Percentiles rank a stretch among this genome's conserved stretches.
These are phyloP conservation scores for Bedellia somnulentella DNA, from an alignment of 2,888 invertebrate species.

Conservation along the genomic window DNA sequence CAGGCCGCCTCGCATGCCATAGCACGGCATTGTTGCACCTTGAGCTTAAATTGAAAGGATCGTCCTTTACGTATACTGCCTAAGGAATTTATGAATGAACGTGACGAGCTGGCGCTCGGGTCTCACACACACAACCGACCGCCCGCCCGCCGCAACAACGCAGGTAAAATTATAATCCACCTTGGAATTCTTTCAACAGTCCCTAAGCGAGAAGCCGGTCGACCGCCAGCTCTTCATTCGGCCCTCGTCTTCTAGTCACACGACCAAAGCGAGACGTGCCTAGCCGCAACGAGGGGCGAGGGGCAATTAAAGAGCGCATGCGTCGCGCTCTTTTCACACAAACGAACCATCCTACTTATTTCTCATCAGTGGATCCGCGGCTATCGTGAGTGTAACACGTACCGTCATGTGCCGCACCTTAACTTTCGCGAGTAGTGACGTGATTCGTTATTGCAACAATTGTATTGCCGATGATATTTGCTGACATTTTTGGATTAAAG, in stretches of 20 bases:
- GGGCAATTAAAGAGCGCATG: constrained; percentile 48
- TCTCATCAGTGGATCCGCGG: constrained; percentile 38
- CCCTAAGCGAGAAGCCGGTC: constrained; percentile 33
- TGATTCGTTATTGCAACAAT: constrained; percentile 40
- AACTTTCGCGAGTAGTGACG: constrained; percentile 60
- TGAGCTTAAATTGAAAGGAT: constrained; percentile 22
- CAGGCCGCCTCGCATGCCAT: constrained; percentile 26
- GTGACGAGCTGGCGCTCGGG: constrained; percentile 43
- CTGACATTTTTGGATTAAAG: constrained; percentile 13
- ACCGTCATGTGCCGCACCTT: constrained; percentile 65
- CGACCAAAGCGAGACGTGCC: constrained; percentile 26
- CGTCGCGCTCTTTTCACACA: constrained; percentile 38
- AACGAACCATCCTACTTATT: constrained; percentile 41
- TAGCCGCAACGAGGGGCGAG: constrained; percentile 57
- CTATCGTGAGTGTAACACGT: constrained; percentile 47
- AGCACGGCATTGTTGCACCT: constrained; percentile 22
- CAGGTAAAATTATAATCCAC: constrained; percentile 53
- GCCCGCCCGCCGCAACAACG: constrained; percentile 31
- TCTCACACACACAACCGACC: constrained; percentile 16
- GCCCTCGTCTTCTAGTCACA: constrained; percentile 15
- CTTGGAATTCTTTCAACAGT: constrained; percentile 54
- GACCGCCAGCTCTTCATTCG: constrained; percentile 13
- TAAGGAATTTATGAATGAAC: constrained; percentile 61
- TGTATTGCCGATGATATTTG: constrained; percentile 16
- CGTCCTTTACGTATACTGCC: constrained; percentile 21